A percentile compares a stretch with the other conserved stretches of the same genome.
Conservation (phyloP, 2,888 invertebrate genomes). For the Dasysyrphus tricinctus region DNA sequence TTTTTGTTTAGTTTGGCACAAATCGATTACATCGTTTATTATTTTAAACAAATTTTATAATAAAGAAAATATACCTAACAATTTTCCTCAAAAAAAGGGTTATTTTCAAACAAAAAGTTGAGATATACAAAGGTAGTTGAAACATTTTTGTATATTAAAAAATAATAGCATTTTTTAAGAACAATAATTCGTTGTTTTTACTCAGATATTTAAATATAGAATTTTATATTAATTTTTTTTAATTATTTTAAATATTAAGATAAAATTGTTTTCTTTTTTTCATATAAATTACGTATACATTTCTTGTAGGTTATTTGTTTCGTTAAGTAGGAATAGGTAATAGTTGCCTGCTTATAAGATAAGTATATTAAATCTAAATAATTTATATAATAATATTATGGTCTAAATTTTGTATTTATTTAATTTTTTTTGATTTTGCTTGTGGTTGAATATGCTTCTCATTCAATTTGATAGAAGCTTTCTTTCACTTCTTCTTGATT, state of each 20-base stretch:
- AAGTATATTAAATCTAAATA: conserved; percentile 25
- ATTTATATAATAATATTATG: neutral
- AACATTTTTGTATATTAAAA: no score
- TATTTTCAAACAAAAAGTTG: no score
- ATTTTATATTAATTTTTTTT: neutral
- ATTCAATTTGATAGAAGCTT: conserved; percentile 5
- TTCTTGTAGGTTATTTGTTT: conserved; percentile 49
- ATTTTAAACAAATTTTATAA: no score
- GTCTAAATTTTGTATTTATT: neutral
- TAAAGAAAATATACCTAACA: no score
- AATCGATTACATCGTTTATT: conserved; percentile 22
- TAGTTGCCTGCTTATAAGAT: neutral
- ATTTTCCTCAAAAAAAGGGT: no score
- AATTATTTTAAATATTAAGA: conserved; percentile 31
- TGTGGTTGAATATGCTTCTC: neutral
- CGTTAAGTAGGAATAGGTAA: conserved; percentile 9
- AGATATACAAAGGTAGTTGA: no score
- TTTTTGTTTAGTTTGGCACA: conserved; percentile 43
- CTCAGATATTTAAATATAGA: conserved; percentile 4
- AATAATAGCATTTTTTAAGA: conserved; percentile 8
- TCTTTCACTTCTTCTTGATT: neutral
- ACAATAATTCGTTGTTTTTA: conserved; percentile 61
- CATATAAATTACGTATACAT: conserved; percentile 73
- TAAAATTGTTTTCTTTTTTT: conserved; percentile 20
- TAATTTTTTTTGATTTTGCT: conserved; percentile 9